Conservation (phyloP, 1,140 invertebrate genomes). For the Holcopasites calliopsidis region DNA sequence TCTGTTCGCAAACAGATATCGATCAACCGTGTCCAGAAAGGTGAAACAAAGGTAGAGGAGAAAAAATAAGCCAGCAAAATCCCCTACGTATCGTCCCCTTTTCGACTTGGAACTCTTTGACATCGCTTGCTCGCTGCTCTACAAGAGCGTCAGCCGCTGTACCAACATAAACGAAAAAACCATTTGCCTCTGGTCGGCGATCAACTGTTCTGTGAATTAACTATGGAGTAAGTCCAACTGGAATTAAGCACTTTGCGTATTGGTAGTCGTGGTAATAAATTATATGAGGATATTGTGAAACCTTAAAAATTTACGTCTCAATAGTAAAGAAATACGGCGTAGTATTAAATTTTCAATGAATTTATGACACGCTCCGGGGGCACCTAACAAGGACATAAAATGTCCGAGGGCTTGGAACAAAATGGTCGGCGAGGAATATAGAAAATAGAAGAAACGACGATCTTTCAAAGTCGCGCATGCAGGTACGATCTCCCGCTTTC, state of each 20-base stretch:
- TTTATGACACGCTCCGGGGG: neutral
- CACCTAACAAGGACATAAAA: too few species aligned
- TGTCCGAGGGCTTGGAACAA: neutral
- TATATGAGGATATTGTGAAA: too few species aligned
- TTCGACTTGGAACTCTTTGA: neutral
- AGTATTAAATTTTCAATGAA: neutral
- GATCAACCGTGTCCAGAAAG: constrained; percentile 22
- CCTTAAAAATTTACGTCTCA: too few species aligned
- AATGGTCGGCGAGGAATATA: neutral
- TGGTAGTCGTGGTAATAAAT: too few species aligned
- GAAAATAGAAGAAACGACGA: neutral
- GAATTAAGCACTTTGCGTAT: too few species aligned
- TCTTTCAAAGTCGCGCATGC: neutral
- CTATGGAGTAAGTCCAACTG: too few species aligned
- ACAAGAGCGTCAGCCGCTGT: neutral
- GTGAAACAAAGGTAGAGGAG: constrained; percentile 1
- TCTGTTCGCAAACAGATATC: constrained; percentile 20
- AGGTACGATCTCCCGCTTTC: neutral
- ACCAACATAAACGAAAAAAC: neutral
- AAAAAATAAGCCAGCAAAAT: neutral
- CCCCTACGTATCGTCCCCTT: neutral
- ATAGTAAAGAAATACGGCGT: too few species aligned
- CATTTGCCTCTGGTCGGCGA: too few species aligned
- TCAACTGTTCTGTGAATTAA: too few species aligned
- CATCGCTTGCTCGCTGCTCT: neutral